Conservation (phyloP, 2,797 vertebrate species). For the Bufotes viridis region DNA sequence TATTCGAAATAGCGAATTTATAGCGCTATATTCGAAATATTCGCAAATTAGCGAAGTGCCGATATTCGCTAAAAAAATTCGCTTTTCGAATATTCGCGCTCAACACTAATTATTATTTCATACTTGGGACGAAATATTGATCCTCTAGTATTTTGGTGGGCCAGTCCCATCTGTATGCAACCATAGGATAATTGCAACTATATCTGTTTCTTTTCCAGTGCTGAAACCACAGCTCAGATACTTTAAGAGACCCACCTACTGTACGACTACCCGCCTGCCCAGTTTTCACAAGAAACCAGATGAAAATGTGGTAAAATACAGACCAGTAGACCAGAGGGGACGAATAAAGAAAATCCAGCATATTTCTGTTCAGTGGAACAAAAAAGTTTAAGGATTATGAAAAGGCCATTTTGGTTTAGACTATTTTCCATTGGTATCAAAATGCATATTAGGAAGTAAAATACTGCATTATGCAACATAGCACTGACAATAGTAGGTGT, state of each 20-base stretch:
- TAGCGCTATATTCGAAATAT: too few species aligned
- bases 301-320: slow-evolving; percentile 66
- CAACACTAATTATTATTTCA: too few species aligned
- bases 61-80: too few species aligned
- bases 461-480: neutral
- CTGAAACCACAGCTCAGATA: slow-evolving; percentile 75
- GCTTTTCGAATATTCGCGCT: too few species aligned
- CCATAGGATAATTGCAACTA: neutral
- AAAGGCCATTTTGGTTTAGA: neutral
- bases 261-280: slow-evolving; percentile 74
- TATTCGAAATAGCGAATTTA: too few species aligned
- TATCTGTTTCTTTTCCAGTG: slow-evolving; percentile 69
- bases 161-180: neutral
- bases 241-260: slow-evolving; percentile 79
- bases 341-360: slow-evolving; percentile 86
- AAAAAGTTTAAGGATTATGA: slow-evolving; percentile 70
- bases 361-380: slow-evolving; percentile 84
- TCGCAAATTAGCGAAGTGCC: too few species aligned
- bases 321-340: slow-evolving; percentile 81
- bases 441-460: neutral
- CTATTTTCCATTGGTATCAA: neutral
- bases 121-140: neutral
- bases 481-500: neutral
- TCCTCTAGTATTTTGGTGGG: neutral
- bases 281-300: slow-evolving; percentile 73